phyloP scores from a whole-genome alignment of 2,888 invertebrate genomes.

The Scaptomyza flava region DNA sequence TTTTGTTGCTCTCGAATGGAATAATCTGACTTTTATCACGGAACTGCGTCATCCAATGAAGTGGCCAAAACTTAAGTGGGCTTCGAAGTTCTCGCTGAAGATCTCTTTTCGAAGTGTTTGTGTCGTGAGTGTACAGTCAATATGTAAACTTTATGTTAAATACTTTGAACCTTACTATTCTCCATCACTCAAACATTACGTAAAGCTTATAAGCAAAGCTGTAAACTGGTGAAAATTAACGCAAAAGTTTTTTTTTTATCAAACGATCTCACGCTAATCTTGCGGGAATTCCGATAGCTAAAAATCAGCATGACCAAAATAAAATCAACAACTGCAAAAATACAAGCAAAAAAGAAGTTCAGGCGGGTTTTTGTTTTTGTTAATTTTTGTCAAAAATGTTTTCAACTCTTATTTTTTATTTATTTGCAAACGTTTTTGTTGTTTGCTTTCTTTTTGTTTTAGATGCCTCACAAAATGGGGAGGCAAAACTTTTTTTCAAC shows the following conservation, averaged over 20 bases:
- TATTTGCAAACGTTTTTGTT: slow-evolving; percentile 33
- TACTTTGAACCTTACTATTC: not conserved
- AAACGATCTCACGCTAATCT: slow-evolving; percentile 37
- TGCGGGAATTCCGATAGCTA: slow-evolving; percentile 70
- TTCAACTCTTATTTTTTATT: slow-evolving; percentile 52
- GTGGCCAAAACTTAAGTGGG: slow-evolving; percentile 56
- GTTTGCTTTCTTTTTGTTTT: slow-evolving; percentile 65
- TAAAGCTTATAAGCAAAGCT: slow-evolving; percentile 35
- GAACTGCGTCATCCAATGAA: slow-evolving; percentile 63
- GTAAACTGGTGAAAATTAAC: slow-evolving; percentile 60
- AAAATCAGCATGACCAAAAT: slow-evolving; percentile 74
- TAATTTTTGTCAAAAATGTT: slow-evolving; percentile 44
- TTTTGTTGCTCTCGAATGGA: slow-evolving; percentile 34
- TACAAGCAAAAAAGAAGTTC: slow-evolving; percentile 21
- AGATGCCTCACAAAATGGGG: slow-evolving; percentile 8
- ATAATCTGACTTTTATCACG: slow-evolving; percentile 48
- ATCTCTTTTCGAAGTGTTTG: slow-evolving; percentile 25
- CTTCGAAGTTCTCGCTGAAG: slow-evolving; percentile 27
- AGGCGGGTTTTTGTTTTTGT: slow-evolving; percentile 37
- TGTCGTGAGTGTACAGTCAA: slow-evolving; percentile 53
- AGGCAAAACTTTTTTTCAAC: slow-evolving; percentile 17
- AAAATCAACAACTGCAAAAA: slow-evolving; percentile 24
- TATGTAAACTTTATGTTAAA: slow-evolving; percentile 61
- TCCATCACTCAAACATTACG: slow-evolving; percentile 17
- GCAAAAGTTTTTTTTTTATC: slow-evolving; percentile 57